phyloP scores from a whole-genome alignment of 2,888 invertebrate species.

The Pristionchus japonicus region DNA sequence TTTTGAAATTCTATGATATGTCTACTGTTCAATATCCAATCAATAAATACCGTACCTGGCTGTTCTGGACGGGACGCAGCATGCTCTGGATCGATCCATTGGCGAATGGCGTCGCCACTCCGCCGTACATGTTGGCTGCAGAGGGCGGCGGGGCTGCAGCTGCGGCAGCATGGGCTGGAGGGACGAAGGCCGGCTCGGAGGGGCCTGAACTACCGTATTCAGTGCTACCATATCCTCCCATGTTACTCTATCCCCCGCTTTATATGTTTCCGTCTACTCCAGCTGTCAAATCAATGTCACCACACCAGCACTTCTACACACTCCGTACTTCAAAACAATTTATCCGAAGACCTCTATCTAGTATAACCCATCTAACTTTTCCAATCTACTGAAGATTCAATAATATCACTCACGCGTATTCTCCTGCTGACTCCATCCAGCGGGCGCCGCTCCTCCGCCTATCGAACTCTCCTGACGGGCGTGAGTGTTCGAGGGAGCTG shows the following conservation, averaged over 20 bases:
- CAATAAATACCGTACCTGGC: conserved; percentile 16
- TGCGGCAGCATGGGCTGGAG: background rate
- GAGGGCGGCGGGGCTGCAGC: background rate
- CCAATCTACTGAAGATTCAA: background rate
- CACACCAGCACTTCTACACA: no score
- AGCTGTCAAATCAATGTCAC: no score
- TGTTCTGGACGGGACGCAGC: conserved; percentile 40
- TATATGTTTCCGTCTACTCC: no score
- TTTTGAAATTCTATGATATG: no score
- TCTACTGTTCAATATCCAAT: background rate
- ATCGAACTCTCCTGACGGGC: background rate
- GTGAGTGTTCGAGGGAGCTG: background rate
- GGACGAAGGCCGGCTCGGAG: background rate
- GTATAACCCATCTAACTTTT: no score
- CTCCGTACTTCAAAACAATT: no score
- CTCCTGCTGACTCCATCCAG: background rate
- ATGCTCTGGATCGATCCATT: conserved; percentile 25
- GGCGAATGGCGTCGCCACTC: conserved; percentile 45
- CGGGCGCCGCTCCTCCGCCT: background rate
- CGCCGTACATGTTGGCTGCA: conserved; percentile 4
- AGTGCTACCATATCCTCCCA: background rate
- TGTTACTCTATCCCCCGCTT: background rate
- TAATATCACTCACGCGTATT: background rate
- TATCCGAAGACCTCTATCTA: no score
- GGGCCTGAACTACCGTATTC: background rate